Percentiles rank a stretch among this genome's conserved stretches.
Evolutionary conservation across 2,797 vertebrate genomes (phyloP).

Genomic region (Zenarchopterus dispar): DNA sequence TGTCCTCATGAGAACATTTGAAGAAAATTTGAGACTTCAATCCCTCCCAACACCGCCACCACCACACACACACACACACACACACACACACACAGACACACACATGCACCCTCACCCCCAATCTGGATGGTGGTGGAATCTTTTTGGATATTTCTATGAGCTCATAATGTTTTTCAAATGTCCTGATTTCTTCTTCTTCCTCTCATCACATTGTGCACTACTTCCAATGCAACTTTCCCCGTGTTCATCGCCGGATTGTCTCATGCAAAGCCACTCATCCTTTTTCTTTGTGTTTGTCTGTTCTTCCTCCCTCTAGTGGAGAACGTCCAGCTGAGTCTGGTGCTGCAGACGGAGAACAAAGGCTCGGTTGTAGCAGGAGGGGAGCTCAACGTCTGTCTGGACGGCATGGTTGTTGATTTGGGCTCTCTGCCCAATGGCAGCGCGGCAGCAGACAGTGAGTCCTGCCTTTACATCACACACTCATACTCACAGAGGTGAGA

Average conservation of each 20-base stretch:
- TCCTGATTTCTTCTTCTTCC: background rate
- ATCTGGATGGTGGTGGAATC: no score
- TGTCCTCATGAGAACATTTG: no score
- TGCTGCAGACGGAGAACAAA: conserved; percentile 96
- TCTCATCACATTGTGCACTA: background rate
- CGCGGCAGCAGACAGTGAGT: conserved; percentile 90
- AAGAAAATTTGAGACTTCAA: no score
- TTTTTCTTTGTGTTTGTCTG: conserved; percentile 2
- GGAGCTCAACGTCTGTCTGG: conserved; percentile 95
- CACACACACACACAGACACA: no score
- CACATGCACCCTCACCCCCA: no score
- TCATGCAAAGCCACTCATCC: conserved; percentile 19
- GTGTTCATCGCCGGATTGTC: conserved; percentile 15
- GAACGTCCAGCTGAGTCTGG: conserved; percentile 93
- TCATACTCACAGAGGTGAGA: conserved; percentile 9
- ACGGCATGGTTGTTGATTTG: conserved; percentile 92
- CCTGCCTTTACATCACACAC: conserved; percentile 60
- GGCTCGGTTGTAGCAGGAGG: conserved; percentile 91
- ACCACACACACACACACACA: no score
- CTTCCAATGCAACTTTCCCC: background rate
- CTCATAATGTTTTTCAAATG: conserved; percentile 8
- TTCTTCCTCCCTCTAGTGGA: conserved; percentile 84
- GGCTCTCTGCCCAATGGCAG: conserved; percentile 90
- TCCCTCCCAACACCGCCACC: no score
- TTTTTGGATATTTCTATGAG: background rate